A percentile compares a stretch with the other conserved stretches of the same genome.
Conservation (phyloP, 2,113 vertebrate species). For the Petrocephalus microphthalmus region DNA sequence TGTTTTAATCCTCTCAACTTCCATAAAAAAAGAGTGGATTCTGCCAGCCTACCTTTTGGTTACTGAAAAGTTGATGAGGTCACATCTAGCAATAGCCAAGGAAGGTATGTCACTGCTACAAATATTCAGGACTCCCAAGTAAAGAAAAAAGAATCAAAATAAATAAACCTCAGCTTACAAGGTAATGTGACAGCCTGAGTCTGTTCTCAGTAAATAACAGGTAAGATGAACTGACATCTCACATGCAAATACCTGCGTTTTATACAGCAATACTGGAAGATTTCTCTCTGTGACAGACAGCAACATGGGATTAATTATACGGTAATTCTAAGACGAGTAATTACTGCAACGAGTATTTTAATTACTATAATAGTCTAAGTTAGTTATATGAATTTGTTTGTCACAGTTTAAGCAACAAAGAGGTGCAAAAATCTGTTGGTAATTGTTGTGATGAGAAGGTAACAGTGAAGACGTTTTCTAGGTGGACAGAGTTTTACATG, state of each 20-base stretch:
- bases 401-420: neutral
- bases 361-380: conserved; percentile 8
- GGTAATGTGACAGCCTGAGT: neutral
- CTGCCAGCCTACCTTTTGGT: neutral
- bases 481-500: neutral
- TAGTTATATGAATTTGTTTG: neutral
- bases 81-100: neutral
- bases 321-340: neutral
- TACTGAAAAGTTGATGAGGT: neutral
- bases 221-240: neutral
- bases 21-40: neutral
- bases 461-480: neutral
- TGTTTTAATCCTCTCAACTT: neutral
- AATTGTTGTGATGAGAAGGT: neutral
- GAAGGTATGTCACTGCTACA: neutral
- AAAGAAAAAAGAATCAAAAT: neutral
- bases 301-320: neutral
- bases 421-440: neutral
- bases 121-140: neutral
- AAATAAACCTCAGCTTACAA: neutral
- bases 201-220: neutral
- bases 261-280: neutral
- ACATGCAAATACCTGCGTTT: neutral
- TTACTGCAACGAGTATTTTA: neutral
- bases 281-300: neutral